phyloP scores from a whole-genome alignment of 1,140 invertebrate species.

The Scaptomyza montana region DNA sequence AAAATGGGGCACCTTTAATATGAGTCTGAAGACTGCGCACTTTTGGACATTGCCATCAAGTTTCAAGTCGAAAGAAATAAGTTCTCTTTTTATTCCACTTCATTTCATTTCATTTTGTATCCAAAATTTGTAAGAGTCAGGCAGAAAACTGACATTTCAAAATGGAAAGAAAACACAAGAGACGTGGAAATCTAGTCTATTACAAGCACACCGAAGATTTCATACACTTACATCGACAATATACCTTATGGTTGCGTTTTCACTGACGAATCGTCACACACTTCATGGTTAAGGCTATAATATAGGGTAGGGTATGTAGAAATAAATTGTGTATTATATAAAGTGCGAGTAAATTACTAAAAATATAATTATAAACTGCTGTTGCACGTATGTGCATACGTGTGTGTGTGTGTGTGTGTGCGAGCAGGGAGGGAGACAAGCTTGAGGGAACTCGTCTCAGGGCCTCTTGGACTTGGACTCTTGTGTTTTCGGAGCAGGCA shows the following conservation, averaged over 20 bases:
- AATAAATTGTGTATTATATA: no score
- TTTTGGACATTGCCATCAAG: constrained; percentile 17
- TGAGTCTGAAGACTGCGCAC: constrained; percentile 19
- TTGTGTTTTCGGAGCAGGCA: constrained; percentile 6
- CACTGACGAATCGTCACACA: no score
- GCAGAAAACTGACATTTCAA: constrained; percentile 11
- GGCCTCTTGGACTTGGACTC: constrained; percentile 9
- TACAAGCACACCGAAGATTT: no score
- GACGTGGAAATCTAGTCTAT: constrained; percentile 5
- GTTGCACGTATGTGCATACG: not conserved
- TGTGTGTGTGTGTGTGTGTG: not conserved
- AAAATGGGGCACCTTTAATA: constrained; percentile 39
- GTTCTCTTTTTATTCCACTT: not conserved
- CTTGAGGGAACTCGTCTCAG: not conserved
- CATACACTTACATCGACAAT: no score
- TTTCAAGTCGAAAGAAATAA: constrained; percentile 31
- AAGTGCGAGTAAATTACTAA: constrained; percentile 37
- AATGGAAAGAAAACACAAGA: constrained; percentile 70
- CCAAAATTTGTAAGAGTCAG: not conserved
- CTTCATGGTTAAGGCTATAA: no score
- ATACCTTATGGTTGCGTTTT: no score
- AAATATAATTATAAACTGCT: constrained; percentile 44
- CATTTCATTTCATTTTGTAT: constrained; percentile 2
- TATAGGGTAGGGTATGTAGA: no score
- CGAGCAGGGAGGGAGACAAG: not conserved